Percentiles rank a stretch among this genome's conserved stretches.
phyloP scores from a whole-genome alignment of 1,140 invertebrate genomes.

The Lucilia sericata region DNA sequence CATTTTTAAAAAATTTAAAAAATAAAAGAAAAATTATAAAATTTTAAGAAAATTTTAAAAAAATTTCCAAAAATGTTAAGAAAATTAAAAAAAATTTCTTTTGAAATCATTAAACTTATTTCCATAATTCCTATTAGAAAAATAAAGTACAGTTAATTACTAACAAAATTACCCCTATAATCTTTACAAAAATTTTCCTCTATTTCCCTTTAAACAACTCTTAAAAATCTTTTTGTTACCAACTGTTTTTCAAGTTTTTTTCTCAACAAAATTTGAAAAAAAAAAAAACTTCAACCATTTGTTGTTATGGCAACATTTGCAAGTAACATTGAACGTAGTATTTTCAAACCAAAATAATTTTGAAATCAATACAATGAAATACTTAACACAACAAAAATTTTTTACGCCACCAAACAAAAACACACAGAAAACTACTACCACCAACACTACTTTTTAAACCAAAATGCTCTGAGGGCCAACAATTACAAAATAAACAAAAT shows the following conservation, averaged over 20 bases:
- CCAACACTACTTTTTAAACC: neutral
- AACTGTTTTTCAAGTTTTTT: too few relatives aligned
- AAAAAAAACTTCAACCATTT: too few relatives aligned
- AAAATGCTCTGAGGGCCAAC: slow-evolving; percentile 11
- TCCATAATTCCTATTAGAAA: too few relatives aligned
- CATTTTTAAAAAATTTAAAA: too few relatives aligned
- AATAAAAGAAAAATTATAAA: too few relatives aligned
- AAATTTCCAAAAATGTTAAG: too few relatives aligned
- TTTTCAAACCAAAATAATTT: neutral
- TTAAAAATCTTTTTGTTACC: neutral
- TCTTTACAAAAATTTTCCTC: neutral
- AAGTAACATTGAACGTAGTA: slow-evolving; percentile 27
- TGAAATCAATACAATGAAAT: slow-evolving; percentile 41
- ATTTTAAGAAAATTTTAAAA: too few relatives aligned
- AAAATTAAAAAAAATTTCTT: too few relatives aligned
- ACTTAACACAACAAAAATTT: neutral
- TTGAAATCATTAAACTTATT: too few relatives aligned
- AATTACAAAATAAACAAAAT: slow-evolving; percentile 8
- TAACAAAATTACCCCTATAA: too few relatives aligned
- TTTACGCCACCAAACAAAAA: neutral
- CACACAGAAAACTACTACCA: neutral
- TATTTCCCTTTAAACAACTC: neutral
- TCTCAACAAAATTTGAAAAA: too few relatives aligned
- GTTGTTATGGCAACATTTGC: slow-evolving; percentile 14
- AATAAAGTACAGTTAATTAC: too few relatives aligned